Conservation (phyloP, 2,113 vertebrate genomes). For the Turnix velox region DNA sequence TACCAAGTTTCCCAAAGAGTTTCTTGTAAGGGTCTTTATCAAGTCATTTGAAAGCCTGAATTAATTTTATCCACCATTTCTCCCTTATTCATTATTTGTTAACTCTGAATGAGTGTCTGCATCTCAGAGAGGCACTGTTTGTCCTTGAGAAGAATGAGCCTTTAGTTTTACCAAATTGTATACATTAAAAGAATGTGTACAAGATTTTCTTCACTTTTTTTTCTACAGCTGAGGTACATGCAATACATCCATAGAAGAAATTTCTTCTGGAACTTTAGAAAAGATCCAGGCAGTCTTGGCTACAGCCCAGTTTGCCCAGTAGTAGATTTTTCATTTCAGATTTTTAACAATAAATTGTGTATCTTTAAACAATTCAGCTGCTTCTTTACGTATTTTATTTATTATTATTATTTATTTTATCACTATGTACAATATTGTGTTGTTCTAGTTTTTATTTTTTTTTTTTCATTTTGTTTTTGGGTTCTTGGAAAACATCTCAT, state of each 20-base stretch:
- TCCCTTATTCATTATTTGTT: constrained; percentile 30
- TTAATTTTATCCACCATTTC: constrained; percentile 41
- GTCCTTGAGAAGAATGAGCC: neutral
- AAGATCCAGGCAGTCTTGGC: neutral
- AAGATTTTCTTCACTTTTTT: neutral
- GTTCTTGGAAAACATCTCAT: neutral
- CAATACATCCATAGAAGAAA: neutral
- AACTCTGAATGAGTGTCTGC: neutral
- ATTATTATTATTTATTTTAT: too few species aligned
- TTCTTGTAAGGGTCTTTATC: constrained; percentile 22
- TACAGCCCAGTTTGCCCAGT: neutral
- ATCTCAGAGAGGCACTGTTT: neutral
- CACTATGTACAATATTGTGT: neutral
- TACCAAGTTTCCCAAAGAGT: constrained; percentile 23
- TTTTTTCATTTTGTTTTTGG: neutral
- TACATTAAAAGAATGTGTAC: neutral
- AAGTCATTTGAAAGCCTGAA: constrained; percentile 53
- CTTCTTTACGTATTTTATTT: constrained; percentile 28
- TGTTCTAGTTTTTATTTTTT: neutral
- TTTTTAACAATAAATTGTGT: constrained; percentile 6
- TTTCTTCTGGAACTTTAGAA: neutral
- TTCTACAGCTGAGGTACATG: neutral
- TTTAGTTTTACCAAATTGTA: neutral
- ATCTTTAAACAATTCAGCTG: neutral
- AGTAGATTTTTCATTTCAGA: neutral